Base-by-base conservation (phyloP, 1,140 invertebrate genomes). In the Melipona quadrifasciata region DNA sequence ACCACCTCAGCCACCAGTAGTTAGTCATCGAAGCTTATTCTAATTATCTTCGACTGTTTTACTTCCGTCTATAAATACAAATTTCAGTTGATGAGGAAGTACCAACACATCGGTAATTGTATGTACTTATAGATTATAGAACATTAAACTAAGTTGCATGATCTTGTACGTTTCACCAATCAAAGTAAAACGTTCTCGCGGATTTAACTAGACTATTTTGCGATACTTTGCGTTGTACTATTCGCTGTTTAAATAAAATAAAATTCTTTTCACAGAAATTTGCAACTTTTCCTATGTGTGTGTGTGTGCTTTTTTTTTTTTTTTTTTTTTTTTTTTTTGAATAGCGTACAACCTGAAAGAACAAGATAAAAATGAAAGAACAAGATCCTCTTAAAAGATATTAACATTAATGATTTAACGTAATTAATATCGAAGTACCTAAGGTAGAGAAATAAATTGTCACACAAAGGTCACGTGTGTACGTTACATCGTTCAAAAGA, bases 51-150 rank as follows among this genome's bases (percentile, higher is more conserved):
- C 68, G 34, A 70, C 21, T 57, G 51, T 73, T 61, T 80, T 68
- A 73, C 67, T 84, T 65, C 77, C 78, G 77, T 61, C 82, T 84
- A 79, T 34, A 84, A 84, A 84, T 53, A 84, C 76, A 84, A 84
- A 84, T 71, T 67, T 78, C 75, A 83, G 24, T 84, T 61, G 67
- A 79, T 83, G 64, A 79, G 6, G 19, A 79, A 51, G 68, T 55
- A n/a, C 61, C n/a, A n/a, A 51, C 19, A 53, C 4, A 61, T 51
- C 21, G 27, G 14, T 6, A 34, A 27, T 61, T 27, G 34, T 39
- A 61, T 64, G 5, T 64, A 64, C 34, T 77, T 77, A 77, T 57
- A 24, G 53, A 64, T 51, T 77, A 47, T 1, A 12, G n/a, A 47
- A 27, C 4, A 27, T 65, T n/a, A 65, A 77, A 27, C 24, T 77